Evolutionary conservation across 2,113 vertebrate species (phyloP).

Genomic region (Oophaga pumilio): DNA sequence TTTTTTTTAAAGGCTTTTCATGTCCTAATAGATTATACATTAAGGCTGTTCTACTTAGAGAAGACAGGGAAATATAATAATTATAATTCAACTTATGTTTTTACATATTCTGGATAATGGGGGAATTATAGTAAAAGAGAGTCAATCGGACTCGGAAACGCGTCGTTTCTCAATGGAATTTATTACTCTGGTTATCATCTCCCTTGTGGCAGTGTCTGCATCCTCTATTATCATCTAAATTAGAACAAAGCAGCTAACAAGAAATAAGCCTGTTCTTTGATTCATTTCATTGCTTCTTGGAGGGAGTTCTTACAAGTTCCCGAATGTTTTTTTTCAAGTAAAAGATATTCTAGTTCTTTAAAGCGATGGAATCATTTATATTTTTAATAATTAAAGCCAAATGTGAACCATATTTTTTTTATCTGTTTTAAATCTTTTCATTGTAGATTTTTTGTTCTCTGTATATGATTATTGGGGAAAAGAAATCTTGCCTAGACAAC

Average conservation of each 20-base stretch:
- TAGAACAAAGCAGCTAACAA: too few relatives aligned
- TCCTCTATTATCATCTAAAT: neutral
- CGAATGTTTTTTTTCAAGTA: neutral
- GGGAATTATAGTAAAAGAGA: neutral
- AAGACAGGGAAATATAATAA: neutral
- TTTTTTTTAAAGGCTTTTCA: neutral
- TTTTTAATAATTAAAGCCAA: too few relatives aligned
- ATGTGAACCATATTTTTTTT: too few relatives aligned
- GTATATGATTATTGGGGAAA: too few relatives aligned
- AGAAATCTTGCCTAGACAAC: too few relatives aligned
- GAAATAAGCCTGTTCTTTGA: too few relatives aligned
- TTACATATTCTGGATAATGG: neutral
- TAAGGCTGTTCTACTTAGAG: neutral
- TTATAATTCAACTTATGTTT: neutral
- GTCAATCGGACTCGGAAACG: neutral
- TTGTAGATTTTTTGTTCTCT: too few relatives aligned
- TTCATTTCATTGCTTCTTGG: neutral
- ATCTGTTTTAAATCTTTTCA: too few relatives aligned
- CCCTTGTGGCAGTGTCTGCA: neutral
- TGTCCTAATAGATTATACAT: neutral
- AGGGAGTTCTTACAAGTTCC: neutral
- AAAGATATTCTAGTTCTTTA: too few relatives aligned
- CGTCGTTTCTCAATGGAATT: neutral
- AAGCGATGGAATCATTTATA: too few relatives aligned
- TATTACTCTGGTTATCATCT: neutral